These are phyloP conservation scores for Flexamia atlantica DNA, from an alignment of 2,888 invertebrate species.

Conservation along the genomic window DNA sequence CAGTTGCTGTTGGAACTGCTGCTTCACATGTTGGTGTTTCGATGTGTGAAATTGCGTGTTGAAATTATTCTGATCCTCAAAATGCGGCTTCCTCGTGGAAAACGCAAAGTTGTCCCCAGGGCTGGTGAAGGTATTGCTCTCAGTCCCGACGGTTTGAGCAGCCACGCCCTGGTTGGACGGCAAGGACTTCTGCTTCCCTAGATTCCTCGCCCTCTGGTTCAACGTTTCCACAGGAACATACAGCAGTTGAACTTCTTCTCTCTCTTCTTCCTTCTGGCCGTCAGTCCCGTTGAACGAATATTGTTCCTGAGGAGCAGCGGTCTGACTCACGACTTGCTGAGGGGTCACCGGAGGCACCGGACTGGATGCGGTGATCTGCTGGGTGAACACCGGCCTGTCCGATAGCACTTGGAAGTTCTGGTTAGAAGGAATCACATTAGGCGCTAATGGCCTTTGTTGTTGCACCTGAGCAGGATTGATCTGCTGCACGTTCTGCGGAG, in stretches of 20 bases:
- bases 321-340: slow-evolving; percentile 47
- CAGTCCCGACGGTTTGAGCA: slow-evolving; percentile 10
- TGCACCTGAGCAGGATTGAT: slow-evolving; percentile 46
- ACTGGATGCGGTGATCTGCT: slow-evolving; percentile 53
- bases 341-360: slow-evolving; percentile 10
- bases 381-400: slow-evolving; percentile 49
- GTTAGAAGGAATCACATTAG: slow-evolving; percentile 39
- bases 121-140: slow-evolving; percentile 40
- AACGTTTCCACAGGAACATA: slow-evolving; percentile 90
- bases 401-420: slow-evolving; percentile 45
- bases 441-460: slow-evolving; percentile 33
- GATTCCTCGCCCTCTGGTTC: slow-evolving; percentile 75
- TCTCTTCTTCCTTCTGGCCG: slow-evolving; percentile 72
- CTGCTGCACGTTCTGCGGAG: slow-evolving; percentile 58
- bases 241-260: slow-evolving; percentile 86
- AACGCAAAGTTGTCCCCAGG: slow-evolving; percentile 32
- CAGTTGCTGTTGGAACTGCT: slow-evolving; percentile 52
- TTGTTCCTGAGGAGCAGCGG: slow-evolving; percentile 8
- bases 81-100: slow-evolving; percentile 30
- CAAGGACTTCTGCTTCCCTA: slow-evolving; percentile 43
- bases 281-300: slow-evolving; percentile 2
- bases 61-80: slow-evolving; percentile 43
- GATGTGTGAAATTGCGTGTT: slow-evolving; percentile 23
- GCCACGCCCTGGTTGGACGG: neutral
- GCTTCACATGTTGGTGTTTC: slow-evolving; percentile 41